Conservation (phyloP, 1,140 invertebrate species). For the Neodiprion lecontei region DNA sequence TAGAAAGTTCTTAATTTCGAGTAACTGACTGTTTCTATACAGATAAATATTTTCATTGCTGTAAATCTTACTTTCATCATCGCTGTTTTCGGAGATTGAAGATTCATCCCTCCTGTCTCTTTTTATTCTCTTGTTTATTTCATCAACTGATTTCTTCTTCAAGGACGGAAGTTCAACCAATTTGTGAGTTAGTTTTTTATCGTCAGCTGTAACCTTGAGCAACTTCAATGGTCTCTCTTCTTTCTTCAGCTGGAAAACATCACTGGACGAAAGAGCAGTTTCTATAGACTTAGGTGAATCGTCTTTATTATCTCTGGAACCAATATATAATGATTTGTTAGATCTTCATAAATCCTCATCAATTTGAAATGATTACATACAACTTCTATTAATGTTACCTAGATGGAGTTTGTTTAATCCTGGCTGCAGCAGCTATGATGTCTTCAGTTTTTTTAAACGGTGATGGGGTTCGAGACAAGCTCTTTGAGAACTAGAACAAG, state of each 20-base stretch:
- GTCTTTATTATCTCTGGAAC: conserved; percentile 44
- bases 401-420: conserved; percentile 45
- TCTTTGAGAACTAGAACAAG: conserved; percentile 67
- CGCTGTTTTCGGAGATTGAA: conserved; percentile 62
- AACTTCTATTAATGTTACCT: conserved; percentile 7
- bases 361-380: background rate
- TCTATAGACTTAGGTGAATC: conserved; percentile 50
- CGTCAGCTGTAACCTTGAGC: conserved; percentile 40
- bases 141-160: conserved; percentile 46
- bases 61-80: conserved; percentile 49
- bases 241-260: conserved; percentile 54
- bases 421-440: conserved; percentile 59
- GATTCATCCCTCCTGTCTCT: conserved; percentile 57
- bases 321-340: conserved; percentile 17
- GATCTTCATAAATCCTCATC: background rate
- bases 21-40: too few species aligned
- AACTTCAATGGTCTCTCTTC: conserved; percentile 42
- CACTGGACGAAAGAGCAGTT: conserved; percentile 36
- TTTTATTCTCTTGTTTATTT: conserved; percentile 55
- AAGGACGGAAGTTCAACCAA: conserved; percentile 33
- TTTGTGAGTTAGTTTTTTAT: conserved; percentile 52
- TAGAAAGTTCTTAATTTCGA: too few species aligned
- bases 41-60: conserved; percentile 14
- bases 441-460: conserved; percentile 81
- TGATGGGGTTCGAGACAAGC: conserved; percentile 79